Conservation (phyloP, 2,113 vertebrate genomes). For the Chelonoidis abingdonii region DNA sequence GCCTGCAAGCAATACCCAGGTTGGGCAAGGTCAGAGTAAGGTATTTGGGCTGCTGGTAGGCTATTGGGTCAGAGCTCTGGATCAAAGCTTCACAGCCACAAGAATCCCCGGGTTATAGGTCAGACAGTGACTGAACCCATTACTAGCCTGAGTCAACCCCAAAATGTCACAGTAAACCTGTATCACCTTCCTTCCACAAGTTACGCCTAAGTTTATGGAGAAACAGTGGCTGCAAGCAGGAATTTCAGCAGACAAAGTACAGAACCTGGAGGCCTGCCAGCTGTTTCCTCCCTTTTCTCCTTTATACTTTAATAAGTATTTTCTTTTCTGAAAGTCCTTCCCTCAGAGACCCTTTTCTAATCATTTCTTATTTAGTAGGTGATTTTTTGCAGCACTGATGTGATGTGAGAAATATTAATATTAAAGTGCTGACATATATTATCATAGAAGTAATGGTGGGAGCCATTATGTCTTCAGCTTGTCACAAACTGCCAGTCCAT, state of each 20-base stretch:
- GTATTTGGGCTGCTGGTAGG: background rate
- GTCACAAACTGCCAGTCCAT: background rate
- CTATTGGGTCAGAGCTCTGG: background rate
- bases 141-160: background rate
- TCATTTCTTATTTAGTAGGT: background rate
- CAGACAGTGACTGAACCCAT: background rate
- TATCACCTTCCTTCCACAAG: background rate
- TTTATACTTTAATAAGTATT: background rate
- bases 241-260: background rate
- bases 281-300: background rate
- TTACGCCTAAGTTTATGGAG: background rate
- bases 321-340: background rate
- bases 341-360: background rate
- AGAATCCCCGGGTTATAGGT: background rate
- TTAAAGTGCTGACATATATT: background rate
- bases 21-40: background rate
- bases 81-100: background rate
- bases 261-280: background rate
- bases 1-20: background rate
- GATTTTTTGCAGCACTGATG: background rate
- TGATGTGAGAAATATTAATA: background rate
- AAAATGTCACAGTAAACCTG: background rate
- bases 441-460: background rate
- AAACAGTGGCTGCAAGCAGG: background rate
- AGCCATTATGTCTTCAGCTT: constrained; percentile 25